These are phyloP conservation scores for Micromussa lordhowensis DNA, from an alignment of 92 coral and sea anemone species.

Conservation along the genomic window DNA sequence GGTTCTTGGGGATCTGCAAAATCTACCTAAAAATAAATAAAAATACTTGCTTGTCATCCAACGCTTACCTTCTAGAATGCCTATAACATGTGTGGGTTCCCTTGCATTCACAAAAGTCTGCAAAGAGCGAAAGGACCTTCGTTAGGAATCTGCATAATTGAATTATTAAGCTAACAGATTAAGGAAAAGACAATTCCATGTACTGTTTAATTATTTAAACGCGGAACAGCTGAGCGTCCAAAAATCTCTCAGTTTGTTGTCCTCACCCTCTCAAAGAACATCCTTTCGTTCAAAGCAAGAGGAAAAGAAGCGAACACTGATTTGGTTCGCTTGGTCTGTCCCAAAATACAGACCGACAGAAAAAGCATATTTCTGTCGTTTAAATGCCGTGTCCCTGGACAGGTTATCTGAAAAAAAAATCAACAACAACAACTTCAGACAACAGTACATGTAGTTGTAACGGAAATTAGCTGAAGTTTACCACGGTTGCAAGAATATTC, in stretches of 20 bases:
- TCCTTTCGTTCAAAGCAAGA: constrained; percentile 87
- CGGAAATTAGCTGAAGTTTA: background rate
- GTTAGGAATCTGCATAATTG: background rate
- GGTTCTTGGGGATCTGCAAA: background rate
- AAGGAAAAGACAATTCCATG: background rate
- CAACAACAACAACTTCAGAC: background rate
- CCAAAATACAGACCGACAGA: constrained; percentile 75
- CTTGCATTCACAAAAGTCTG: constrained; percentile 86
- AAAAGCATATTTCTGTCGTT: constrained; percentile 95
- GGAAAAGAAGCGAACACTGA: constrained; percentile 98
- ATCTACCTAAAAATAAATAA: background rate
- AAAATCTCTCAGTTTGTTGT: constrained; percentile 6
- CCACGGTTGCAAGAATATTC: background rate
- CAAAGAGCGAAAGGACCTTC: background rate
- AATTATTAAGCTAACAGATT: background rate
- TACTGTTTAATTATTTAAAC: constrained; percentile 19
- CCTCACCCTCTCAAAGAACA: constrained; percentile 88
- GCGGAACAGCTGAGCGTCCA: constrained; percentile 13
- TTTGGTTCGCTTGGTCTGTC: constrained; percentile 87
- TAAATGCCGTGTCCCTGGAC: constrained; percentile 98
- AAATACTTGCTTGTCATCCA: too few relatives aligned
- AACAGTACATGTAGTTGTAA: background rate
- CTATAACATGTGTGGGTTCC: constrained; percentile 93
- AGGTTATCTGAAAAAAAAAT: constrained; percentile 76
- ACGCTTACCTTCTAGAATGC: constrained; percentile 85